These are phyloP conservation scores for Zaprionus lineosus DNA, from an alignment of 2,888 invertebrate species.

Conservation along the genomic window DNA sequence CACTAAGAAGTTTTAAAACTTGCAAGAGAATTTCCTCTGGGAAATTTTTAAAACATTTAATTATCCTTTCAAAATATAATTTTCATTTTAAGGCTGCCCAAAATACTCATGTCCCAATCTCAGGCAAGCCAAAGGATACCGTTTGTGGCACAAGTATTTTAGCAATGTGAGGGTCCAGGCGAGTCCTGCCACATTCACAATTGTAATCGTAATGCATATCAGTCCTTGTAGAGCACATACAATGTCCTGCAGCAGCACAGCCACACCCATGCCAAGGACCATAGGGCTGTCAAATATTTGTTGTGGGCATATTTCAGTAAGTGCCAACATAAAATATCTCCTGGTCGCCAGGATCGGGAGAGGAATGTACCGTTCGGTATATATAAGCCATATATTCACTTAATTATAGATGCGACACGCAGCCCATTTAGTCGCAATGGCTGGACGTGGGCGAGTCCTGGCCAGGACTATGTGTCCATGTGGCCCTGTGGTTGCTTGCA, in stretches of 20 bases:
- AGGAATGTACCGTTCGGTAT: conserved; percentile 1
- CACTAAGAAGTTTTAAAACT: no score
- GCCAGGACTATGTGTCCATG: neutral
- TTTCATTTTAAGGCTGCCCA: no score
- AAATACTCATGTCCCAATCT: no score
- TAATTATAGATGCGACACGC: conserved; percentile 76
- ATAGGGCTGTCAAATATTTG: conserved; percentile 28
- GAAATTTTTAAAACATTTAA: no score
- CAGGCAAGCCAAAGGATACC: neutral
- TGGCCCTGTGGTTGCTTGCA: conserved; percentile 17
- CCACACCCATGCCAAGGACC: conserved; percentile 21
- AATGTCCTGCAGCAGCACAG: conserved; percentile 15
- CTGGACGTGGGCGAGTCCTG: conserved; percentile 14
- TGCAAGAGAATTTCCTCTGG: no score
- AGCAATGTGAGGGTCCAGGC: conserved; percentile 4
- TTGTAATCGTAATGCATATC: conserved; percentile 21
- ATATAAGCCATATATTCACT: conserved; percentile 56
- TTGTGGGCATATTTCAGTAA: conserved; percentile 40
- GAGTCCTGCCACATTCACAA: neutral
- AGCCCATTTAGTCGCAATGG: conserved; percentile 39
- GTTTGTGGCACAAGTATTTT: neutral
- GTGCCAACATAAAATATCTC: conserved; percentile 48
- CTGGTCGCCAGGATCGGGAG: conserved; percentile 19
- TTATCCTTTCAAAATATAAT: no score
- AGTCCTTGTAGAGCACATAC: conserved; percentile 3